A percentile compares a stretch with the other conserved stretches of the same genome.
These are phyloP conservation scores for Drosophila pallidifrons DNA, from an alignment of 1,140 invertebrate species.

Conservation along the genomic window DNA sequence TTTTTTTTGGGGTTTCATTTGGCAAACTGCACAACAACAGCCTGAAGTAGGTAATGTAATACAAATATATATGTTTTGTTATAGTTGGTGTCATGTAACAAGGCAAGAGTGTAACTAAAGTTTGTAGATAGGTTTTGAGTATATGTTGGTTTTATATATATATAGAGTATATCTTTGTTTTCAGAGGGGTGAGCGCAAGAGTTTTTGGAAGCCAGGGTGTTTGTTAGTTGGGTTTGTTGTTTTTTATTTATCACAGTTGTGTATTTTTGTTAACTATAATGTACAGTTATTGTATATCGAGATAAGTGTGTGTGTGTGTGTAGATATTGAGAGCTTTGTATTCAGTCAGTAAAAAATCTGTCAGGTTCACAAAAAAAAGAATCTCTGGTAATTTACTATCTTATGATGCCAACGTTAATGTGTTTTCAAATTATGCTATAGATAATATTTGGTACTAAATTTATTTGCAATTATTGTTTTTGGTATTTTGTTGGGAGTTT, in stretches of 20 bases:
- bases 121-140: constrained; percentile 42
- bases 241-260: constrained; percentile 41
- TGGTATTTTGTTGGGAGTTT: constrained; percentile 46
- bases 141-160: constrained; percentile 42
- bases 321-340: constrained; percentile 36
- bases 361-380: constrained; percentile 40
- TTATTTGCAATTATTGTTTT: constrained; percentile 18
- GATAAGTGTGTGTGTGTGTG: not conserved
- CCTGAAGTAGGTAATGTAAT: constrained; percentile 50
- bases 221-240: constrained; percentile 12
- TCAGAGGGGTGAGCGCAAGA: constrained; percentile 66
- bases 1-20: constrained; percentile 17
- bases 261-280: constrained; percentile 44
- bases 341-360: constrained; percentile 78
- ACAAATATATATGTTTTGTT: constrained; percentile 14
- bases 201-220: constrained; percentile 69
- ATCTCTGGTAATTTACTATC: constrained; percentile 27
- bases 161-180: constrained; percentile 43
- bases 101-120: constrained; percentile 36
- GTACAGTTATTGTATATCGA: constrained; percentile 36
- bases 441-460: constrained; percentile 32
- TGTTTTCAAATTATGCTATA: constrained; percentile 39
- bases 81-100: constrained; percentile 48
- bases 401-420: constrained; percentile 50
- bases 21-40: constrained; percentile 68